Conservation (phyloP, 2,797 vertebrate species). For the Helicolenus hilgendorfi region DNA sequence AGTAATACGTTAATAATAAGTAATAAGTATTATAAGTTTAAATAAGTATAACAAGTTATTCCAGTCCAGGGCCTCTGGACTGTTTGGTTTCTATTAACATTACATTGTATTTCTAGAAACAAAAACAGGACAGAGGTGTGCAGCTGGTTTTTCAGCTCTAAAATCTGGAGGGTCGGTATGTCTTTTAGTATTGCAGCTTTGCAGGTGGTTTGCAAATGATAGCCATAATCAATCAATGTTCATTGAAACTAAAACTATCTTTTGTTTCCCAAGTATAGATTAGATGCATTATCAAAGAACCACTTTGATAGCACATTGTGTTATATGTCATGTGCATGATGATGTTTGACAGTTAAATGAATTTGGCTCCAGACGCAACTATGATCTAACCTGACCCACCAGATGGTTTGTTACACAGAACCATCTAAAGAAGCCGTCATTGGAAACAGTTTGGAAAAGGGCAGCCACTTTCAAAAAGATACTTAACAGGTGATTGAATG, state of each 20-base stretch:
- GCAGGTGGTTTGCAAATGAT: not conserved
- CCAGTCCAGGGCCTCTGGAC: not conserved
- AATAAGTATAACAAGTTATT: constrained; percentile 2
- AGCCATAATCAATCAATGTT: not conserved
- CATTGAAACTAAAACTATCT: not conserved
- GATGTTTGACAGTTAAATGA: not conserved
- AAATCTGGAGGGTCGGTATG: not conserved
- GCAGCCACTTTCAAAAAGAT: too few species aligned
- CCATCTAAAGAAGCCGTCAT: too few species aligned
- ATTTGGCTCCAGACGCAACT: not conserved
- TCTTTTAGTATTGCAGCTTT: not conserved
- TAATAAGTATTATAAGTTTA: not conserved
- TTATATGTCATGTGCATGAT: not conserved
- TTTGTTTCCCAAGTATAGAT: not conserved
- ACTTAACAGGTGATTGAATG: too few species aligned
- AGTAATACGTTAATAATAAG: not conserved
- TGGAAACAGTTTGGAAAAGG: too few species aligned
- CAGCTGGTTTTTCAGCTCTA: not conserved
- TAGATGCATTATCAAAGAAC: not conserved
- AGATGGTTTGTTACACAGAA: too few species aligned
- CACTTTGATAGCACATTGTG: not conserved
- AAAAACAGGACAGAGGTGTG: not conserved
- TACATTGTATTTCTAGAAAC: not conserved
- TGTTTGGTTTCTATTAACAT: not conserved
- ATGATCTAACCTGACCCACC: too few species aligned